Conservation (phyloP, 2,113 vertebrate genomes). For the Serinus canaria region DNA sequence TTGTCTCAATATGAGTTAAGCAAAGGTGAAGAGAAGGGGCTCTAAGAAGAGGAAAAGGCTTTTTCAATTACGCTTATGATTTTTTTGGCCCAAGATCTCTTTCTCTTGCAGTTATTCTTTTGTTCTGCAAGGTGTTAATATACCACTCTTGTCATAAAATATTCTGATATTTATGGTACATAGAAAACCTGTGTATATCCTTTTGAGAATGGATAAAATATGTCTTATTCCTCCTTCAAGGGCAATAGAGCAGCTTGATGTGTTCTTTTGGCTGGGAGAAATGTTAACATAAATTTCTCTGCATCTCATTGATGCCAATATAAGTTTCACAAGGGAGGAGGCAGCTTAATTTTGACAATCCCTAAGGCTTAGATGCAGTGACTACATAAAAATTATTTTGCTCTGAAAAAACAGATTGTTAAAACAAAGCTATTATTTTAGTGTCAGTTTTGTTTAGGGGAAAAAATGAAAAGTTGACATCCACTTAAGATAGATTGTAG, state of each 20-base stretch:
- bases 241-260: not conserved
- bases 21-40: not conserved
- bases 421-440: not conserved
- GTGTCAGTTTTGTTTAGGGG: not conserved
- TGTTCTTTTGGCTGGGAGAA: not conserved
- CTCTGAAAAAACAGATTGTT: not conserved
- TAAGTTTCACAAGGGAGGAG: not conserved
- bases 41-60: not conserved
- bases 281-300: not conserved
- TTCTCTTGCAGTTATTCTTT: not conserved
- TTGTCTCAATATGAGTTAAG: not conserved
- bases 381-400: not conserved
- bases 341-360: not conserved
- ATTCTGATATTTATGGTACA: not conserved
- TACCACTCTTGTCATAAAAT: not conserved
- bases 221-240: not conserved
- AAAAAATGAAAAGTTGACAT: not conserved
- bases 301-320: not conserved
- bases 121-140: not conserved
- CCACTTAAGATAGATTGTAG: not conserved
- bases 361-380: not conserved
- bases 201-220: not conserved
- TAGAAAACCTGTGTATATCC: not conserved
- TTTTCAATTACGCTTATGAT: not conserved
- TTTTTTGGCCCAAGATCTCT: not conserved